Percentiles rank a stretch among this genome's conserved stretches.
phyloP scores from a whole-genome alignment of 2,113 vertebrate species.

The Myxocyprinus asiaticus region DNA sequence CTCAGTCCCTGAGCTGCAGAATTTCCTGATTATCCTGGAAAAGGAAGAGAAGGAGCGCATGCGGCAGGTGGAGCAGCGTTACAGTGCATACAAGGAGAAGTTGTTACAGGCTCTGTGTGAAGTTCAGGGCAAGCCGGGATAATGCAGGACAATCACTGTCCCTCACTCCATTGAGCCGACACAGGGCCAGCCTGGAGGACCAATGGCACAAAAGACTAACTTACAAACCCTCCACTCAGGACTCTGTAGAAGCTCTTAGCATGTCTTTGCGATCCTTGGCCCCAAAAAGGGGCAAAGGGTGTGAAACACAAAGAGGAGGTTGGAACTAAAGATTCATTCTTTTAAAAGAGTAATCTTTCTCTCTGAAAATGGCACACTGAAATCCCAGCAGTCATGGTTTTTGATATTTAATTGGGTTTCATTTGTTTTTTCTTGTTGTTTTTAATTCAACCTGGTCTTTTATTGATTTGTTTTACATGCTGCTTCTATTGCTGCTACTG shows the following conservation, averaged over 20 bases:
- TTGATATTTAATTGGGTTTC: neutral
- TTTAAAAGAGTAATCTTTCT: neutral
- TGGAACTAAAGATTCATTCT: neutral
- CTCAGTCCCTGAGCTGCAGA: conserved; percentile 94
- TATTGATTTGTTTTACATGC: conserved; percentile 52
- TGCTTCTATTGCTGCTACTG: conserved; percentile 71
- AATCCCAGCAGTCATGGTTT: conserved; percentile 48
- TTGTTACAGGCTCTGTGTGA: conserved; percentile 81
- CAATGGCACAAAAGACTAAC: conserved; percentile 15
- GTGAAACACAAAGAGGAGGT: conserved; percentile 11
- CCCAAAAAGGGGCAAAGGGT: conserved; percentile 34
- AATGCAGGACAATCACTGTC: conserved; percentile 65
- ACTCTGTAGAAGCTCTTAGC: conserved; percentile 39
- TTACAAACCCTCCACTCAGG: conserved; percentile 68
- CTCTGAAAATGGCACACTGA: conserved; percentile 32
- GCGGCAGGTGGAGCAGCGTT: conserved; percentile 85
- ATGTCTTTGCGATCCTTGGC: conserved; percentile 35
- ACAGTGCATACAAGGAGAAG: conserved; percentile 79
- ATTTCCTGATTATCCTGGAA: conserved; percentile 91
- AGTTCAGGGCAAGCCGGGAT: conserved; percentile 78
- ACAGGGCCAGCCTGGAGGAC: conserved; percentile 40
- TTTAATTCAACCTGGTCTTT: conserved; percentile 55
- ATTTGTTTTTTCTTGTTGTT: neutral
- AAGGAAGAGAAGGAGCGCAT: conserved; percentile 92
- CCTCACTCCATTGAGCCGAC: conserved; percentile 66